Evolutionary conservation across 2,797 vertebrate genomes (phyloP).

Genomic region (Stomatorhinus walkeri): DNA sequence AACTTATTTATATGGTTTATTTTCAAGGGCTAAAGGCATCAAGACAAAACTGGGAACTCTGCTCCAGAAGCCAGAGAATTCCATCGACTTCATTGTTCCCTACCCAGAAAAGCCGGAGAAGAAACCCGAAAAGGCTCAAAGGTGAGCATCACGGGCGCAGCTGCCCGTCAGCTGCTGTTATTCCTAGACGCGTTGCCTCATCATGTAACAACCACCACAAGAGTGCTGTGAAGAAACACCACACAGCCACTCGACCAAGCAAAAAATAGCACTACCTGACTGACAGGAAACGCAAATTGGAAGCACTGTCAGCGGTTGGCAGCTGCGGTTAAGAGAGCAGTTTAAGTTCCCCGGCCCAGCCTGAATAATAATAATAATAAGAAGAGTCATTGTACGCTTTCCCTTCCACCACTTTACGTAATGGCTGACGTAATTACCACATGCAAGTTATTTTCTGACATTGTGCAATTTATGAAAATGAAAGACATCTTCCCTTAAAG

Average conservation of each 20-base stretch:
- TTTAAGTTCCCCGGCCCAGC: slow-evolving; percentile 25
- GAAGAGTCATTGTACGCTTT: neutral
- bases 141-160: slow-evolving; percentile 64
- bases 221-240: neutral
- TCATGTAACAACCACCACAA: neutral
- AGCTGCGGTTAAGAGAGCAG: neutral
- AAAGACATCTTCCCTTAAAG: neutral
- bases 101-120: slow-evolving; percentile 84
- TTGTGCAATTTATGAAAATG: neutral
- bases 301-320: neutral
- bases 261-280: neutral
- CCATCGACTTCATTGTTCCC: slow-evolving; percentile 81
- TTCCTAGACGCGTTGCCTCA: neutral
- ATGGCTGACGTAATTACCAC: slow-evolving; percentile 22
- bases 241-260: neutral
- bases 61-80: slow-evolving; percentile 87
- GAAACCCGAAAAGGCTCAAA: slow-evolving; percentile 79
- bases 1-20: slow-evolving; percentile 21
- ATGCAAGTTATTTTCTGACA: neutral
- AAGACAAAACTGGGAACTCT: slow-evolving; percentile 88
- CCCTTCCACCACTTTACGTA: neutral
- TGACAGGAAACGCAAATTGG: neutral
- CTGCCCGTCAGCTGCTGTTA: neutral
- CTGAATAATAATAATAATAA: slow-evolving; percentile 7
- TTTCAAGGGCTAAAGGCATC: slow-evolving; percentile 87